Conservation (phyloP, 2,797 vertebrate genomes). For the Chaetophractus vellerosus region DNA sequence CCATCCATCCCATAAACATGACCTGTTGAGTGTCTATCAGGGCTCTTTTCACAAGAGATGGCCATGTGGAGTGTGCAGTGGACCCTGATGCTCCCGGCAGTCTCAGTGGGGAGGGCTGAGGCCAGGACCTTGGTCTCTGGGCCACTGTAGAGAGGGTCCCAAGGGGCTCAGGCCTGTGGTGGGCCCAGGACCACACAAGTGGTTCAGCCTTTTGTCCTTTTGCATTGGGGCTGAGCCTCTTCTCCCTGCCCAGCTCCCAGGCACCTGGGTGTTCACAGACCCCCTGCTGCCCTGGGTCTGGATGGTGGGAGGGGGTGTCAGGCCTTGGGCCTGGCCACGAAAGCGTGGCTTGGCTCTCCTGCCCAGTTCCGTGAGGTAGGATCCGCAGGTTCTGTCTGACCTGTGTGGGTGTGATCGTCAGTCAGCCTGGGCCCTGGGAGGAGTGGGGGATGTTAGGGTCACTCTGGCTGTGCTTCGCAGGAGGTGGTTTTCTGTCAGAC, state of each 20-base stretch:
- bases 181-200: background rate
- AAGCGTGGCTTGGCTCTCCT: background rate
- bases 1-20: constrained; percentile 76
- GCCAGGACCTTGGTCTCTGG: background rate
- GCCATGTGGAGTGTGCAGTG: background rate
- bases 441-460: background rate
- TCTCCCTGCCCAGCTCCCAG: background rate
- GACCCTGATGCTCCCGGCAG: background rate
- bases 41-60: background rate
- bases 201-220: background rate
- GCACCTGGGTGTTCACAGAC: background rate
- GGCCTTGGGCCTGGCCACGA: background rate
- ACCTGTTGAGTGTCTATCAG: background rate
- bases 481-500: constrained; percentile 73
- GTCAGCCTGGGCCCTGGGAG: background rate
- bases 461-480: constrained; percentile 49
- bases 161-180: background rate
- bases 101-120: background rate
- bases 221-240: background rate
- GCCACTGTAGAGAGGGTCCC: background rate
- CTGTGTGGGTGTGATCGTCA: constrained; percentile 61
- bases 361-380: background rate
- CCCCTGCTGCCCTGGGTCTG: background rate
- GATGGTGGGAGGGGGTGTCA: background rate
- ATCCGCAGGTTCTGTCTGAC: constrained; percentile 61